phyloP scores from a whole-genome alignment of 2,888 invertebrate species.

The Anthrax anthrax region DNA sequence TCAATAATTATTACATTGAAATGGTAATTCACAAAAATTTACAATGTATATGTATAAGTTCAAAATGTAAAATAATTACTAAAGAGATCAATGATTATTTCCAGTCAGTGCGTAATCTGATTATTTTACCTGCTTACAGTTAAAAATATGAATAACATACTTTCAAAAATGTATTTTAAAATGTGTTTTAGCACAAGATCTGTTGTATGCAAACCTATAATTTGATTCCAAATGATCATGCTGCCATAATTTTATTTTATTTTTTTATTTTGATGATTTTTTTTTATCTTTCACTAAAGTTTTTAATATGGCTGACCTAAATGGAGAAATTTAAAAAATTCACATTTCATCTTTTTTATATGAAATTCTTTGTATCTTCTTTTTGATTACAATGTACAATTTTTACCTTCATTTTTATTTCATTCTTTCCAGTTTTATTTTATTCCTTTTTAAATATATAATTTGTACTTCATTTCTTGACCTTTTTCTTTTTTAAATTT shows the following conservation, averaged over 20 bases:
- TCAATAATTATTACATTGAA: no score
- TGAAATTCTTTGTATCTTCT: background rate
- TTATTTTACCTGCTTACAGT: background rate
- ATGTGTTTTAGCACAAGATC: no score
- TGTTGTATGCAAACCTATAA: background rate
- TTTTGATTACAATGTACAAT: background rate
- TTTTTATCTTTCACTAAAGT: background rate
- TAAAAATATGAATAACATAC: no score
- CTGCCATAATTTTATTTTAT: background rate
- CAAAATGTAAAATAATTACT: background rate
- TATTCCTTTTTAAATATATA: no score
- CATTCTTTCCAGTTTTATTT: no score
- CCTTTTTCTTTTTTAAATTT: no score
- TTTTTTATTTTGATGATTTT: background rate
- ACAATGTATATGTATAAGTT: background rate
- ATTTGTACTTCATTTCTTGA: no score
- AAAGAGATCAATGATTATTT: background rate
- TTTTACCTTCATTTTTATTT: no score
- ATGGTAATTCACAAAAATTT: background rate
- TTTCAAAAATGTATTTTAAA: no score
- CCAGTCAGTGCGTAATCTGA: background rate
- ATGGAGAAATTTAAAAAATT: background rate
- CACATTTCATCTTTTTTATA: background rate
- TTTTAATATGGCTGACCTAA: background rate
- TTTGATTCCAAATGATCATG: background rate